phyloP scores from a whole-genome alignment of 2,888 invertebrate genomes.

The Ametastegia equiseti region DNA sequence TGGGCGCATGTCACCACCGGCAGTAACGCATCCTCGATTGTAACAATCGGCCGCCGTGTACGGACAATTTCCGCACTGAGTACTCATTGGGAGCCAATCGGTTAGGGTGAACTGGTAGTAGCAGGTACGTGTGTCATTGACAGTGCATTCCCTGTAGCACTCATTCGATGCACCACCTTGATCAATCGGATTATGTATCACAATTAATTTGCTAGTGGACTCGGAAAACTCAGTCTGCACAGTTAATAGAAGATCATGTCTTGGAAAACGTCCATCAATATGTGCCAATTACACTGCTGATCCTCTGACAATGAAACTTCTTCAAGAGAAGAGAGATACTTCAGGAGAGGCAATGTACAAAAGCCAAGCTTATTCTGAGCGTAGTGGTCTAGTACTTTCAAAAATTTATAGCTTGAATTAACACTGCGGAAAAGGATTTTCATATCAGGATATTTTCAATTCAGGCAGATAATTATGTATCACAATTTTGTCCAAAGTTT shows the following conservation, averaged over 20 bases:
- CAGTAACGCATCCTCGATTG: conserved; percentile 61
- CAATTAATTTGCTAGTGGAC: neutral
- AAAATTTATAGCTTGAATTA: too few relatives aligned
- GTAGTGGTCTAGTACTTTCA: too few relatives aligned
- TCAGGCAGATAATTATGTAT: too few relatives aligned
- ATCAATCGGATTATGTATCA: neutral
- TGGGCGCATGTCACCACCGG: conserved; percentile 61
- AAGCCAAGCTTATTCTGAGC: too few relatives aligned
- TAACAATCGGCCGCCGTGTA: conserved; percentile 54
- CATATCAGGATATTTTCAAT: too few relatives aligned
- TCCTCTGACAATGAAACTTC: too few relatives aligned
- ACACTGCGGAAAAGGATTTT: too few relatives aligned
- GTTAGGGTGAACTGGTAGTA: conserved; percentile 61
- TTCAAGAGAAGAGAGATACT: too few relatives aligned
- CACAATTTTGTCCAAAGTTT: too few relatives aligned
- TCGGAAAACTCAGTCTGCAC: neutral
- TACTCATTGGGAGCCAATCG: conserved; percentile 64
- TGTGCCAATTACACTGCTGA: too few relatives aligned
- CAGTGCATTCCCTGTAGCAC: conserved; percentile 61
- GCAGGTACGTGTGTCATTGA: conserved; percentile 58
- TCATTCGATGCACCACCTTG: conserved; percentile 57
- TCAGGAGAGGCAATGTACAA: too few relatives aligned
- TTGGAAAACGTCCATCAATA: too few relatives aligned
- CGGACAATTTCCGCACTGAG: conserved; percentile 63
- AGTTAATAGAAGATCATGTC: neutral